Conservation (phyloP, 2,888 invertebrate genomes). For the Euclidia mi region DNA sequence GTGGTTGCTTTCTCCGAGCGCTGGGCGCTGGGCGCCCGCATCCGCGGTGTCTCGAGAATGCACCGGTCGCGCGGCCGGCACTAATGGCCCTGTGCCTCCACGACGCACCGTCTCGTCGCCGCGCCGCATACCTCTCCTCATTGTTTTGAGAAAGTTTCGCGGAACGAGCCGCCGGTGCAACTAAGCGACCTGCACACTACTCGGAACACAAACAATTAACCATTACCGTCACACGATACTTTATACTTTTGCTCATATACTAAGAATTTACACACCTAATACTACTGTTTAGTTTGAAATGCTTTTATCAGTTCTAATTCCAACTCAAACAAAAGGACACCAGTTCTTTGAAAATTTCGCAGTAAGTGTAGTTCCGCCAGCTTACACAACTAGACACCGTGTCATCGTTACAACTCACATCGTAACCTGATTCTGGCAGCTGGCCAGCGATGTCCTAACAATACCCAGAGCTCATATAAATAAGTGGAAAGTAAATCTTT, state of each 20-base stretch:
- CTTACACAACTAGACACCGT: conserved; percentile 7
- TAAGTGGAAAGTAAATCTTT: not conserved
- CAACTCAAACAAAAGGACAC: too few relatives aligned
- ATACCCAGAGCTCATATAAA: too few relatives aligned
- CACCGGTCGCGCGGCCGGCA: conserved; percentile 1
- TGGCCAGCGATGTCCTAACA: not conserved
- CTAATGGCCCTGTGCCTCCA: not conserved
- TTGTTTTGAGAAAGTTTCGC: conserved; percentile 44
- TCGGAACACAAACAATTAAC: conserved; percentile 27
- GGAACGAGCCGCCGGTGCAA: conserved; percentile 15
- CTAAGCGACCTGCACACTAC: conserved; percentile 11
- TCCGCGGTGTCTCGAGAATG: conserved; percentile 19
- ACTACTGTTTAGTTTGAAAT: not conserved
- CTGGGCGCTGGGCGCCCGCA: not conserved
- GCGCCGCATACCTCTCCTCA: conserved; percentile 30
- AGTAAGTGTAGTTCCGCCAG: not conserved
- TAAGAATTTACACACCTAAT: not conserved
- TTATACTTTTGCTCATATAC: not conserved
- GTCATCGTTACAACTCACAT: conserved; percentile 2
- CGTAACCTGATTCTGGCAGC: not conserved
- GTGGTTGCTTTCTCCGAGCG: conserved; percentile 23
- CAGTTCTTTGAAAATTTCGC: too few relatives aligned
- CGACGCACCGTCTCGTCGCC: conserved; percentile 26
- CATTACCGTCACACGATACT: not conserved
- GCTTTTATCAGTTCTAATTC: too few relatives aligned